Percentiles rank a stretch among this genome's conserved stretches.
Evolutionary conservation across 1,140 invertebrate genomes (phyloP).

Genomic region (Nasonia longicornis): DNA sequence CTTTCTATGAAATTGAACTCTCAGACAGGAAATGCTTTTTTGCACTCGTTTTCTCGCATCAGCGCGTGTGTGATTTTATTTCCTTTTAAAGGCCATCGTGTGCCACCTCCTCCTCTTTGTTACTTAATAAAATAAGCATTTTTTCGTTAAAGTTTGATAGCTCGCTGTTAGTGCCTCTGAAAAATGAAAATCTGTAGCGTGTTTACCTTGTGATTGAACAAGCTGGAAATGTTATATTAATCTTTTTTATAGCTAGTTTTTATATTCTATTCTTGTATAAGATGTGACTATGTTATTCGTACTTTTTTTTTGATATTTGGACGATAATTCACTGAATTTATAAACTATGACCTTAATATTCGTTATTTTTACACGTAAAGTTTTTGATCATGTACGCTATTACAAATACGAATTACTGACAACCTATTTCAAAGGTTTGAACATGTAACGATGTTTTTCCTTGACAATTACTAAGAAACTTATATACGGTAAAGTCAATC

Average conservation of each 20-base stretch:
- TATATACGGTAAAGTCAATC: not conserved
- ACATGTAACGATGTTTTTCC: not conserved
- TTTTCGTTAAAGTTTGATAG: constrained; percentile 47
- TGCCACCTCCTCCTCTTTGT: constrained; percentile 38
- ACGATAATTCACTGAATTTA: constrained; percentile 5
- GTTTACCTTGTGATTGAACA: constrained; percentile 39
- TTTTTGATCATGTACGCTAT: not conserved
- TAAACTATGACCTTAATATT: not conserved
- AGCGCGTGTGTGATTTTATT: constrained; percentile 38
- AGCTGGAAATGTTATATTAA: constrained; percentile 41
- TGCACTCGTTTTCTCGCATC: constrained; percentile 45
- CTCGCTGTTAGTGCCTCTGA: constrained; percentile 35
- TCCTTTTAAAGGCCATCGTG: constrained; percentile 11
- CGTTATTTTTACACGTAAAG: not conserved
- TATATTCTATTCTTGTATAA: constrained; percentile 42
- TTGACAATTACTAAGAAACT: not conserved
- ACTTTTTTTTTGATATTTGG: constrained; percentile 34
- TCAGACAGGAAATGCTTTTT: constrained; percentile 35
- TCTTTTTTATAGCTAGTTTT: constrained; percentile 43
- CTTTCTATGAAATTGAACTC: constrained; percentile 19
- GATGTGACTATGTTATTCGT: constrained; percentile 36
- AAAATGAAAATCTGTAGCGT: constrained; percentile 31
- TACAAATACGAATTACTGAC: not conserved
- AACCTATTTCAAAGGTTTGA: not conserved
- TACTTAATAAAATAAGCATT: constrained; percentile 47